Evolutionary conservation across 2,888 invertebrate genomes (phyloP).

Genomic region (Sarcophaga variegata): DNA sequence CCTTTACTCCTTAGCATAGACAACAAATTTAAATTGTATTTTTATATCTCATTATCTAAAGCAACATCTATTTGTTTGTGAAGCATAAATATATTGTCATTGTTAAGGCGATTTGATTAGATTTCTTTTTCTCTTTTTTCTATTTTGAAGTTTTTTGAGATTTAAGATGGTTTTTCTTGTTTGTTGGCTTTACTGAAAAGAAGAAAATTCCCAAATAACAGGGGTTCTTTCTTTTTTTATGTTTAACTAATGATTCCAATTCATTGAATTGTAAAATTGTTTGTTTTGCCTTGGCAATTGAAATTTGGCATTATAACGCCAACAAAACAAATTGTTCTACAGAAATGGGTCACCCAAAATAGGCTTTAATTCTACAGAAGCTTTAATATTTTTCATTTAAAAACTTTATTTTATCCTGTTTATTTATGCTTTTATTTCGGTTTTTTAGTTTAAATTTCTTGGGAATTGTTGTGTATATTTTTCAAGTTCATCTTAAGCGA

Average conservation of each 20-base stretch:
- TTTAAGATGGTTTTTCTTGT: constrained; percentile 36
- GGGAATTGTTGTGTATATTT: neutral
- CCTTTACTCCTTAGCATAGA: neutral
- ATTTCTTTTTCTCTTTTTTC: constrained; percentile 1
- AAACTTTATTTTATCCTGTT: neutral
- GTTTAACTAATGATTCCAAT: constrained; percentile 64
- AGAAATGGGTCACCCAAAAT: constrained; percentile 21
- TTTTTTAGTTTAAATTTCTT: neutral
- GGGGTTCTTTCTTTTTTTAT: constrained; percentile 30
- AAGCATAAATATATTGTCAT: constrained; percentile 29
- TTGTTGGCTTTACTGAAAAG: neutral
- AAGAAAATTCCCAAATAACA: neutral
- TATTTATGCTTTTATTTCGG: neutral
- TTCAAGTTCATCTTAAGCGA: constrained; percentile 34
- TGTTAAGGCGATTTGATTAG: constrained; percentile 20
- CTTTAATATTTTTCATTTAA: neutral
- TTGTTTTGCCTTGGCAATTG: constrained; percentile 22
- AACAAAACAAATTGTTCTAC: neutral
- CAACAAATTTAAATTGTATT: constrained; percentile 64
- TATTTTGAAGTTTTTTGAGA: constrained; percentile 30
- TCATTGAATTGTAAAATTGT: constrained; percentile 67
- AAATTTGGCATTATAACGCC: constrained; percentile 50
- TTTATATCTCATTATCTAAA: constrained; percentile 65
- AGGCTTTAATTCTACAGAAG: neutral
- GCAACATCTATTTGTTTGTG: constrained; percentile 54